Conservation (phyloP, 2,888 invertebrate species). For the Diadegma fenestrale region DNA sequence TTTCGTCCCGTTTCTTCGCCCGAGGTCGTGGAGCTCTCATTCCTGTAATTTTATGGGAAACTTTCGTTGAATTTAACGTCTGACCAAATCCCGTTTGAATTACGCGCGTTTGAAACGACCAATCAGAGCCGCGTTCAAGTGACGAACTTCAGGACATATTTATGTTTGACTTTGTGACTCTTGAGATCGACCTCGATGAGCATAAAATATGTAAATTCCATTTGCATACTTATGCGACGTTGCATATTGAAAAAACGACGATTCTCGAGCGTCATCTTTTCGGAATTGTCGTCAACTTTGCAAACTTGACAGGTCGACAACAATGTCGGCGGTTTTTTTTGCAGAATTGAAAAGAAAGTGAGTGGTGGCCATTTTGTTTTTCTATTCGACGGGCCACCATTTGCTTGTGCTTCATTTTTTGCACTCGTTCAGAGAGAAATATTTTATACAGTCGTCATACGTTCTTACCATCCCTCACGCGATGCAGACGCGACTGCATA, state of each 20-base stretch:
- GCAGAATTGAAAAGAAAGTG: neutral
- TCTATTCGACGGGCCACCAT: no score
- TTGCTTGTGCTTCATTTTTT: neutral
- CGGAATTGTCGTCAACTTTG: neutral
- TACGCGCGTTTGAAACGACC: neutral
- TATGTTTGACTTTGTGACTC: neutral
- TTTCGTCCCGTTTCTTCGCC: neutral
- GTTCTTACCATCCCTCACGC: constrained; percentile 25
- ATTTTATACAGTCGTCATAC: constrained; percentile 46
- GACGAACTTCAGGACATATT: constrained; percentile 8
- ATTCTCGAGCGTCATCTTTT: neutral
- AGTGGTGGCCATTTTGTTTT: constrained; percentile 4
- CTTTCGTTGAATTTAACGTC: neutral
- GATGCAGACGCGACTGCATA: constrained; percentile 25
- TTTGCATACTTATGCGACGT: constrained; percentile 9
- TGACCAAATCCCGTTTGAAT: neutral
- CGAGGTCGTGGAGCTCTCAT: neutral
- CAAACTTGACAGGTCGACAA: neutral
- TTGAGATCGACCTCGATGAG: constrained; percentile 5
- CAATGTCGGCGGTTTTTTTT: neutral
- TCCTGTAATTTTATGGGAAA: neutral
- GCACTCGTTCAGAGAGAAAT: constrained; percentile 5
- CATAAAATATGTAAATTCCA: constrained; percentile 4
- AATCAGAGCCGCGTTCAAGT: neutral
- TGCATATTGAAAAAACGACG: neutral